A percentile compares a stretch with the other conserved stretches of the same genome.
These are phyloP conservation scores for Coregonus suidteri DNA, from an alignment of 2,797 vertebrate genomes.

Conservation along the genomic window DNA sequence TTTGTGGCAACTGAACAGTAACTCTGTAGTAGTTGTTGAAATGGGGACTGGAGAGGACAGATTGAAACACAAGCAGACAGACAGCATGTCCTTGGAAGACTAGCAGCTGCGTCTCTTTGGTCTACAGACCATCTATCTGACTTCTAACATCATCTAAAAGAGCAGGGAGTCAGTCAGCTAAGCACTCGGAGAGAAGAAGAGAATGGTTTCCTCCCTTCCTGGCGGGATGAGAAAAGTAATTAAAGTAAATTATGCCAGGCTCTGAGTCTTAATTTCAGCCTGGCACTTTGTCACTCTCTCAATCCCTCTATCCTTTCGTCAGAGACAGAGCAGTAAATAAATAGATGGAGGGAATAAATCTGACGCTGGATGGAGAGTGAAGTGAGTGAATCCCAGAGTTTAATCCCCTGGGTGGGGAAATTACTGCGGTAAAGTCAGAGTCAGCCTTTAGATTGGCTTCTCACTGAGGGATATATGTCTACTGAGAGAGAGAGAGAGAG, in stretches of 20 bases:
- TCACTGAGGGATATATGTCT: background rate
- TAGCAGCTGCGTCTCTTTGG: background rate
- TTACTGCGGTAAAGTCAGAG: slow-evolving; percentile 10
- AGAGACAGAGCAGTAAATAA: background rate
- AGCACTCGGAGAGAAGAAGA: background rate
- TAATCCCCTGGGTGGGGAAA: slow-evolving; percentile 21
- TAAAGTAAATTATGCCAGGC: slow-evolving; percentile 21
- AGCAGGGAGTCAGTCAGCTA: background rate
- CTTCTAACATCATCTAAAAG: background rate
- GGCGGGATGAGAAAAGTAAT: slow-evolving; percentile 15
- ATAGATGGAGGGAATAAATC: slow-evolving; percentile 15
- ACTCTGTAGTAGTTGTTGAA: background rate
- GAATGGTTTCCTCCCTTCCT: background rate
- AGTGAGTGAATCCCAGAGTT: background rate
- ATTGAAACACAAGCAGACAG: background rate
- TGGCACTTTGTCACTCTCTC: slow-evolving; percentile 11
- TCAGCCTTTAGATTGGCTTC: background rate
- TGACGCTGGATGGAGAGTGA: background rate
- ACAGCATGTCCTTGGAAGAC: background rate
- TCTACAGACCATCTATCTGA: background rate
- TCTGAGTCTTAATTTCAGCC: slow-evolving; percentile 7
- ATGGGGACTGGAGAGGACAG: background rate
- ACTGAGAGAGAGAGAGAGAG: background rate
- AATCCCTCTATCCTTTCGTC: background rate
- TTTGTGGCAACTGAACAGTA: background rate